Conservation (phyloP, 1,140 invertebrate genomes). For the Ectropis grisescens region DNA sequence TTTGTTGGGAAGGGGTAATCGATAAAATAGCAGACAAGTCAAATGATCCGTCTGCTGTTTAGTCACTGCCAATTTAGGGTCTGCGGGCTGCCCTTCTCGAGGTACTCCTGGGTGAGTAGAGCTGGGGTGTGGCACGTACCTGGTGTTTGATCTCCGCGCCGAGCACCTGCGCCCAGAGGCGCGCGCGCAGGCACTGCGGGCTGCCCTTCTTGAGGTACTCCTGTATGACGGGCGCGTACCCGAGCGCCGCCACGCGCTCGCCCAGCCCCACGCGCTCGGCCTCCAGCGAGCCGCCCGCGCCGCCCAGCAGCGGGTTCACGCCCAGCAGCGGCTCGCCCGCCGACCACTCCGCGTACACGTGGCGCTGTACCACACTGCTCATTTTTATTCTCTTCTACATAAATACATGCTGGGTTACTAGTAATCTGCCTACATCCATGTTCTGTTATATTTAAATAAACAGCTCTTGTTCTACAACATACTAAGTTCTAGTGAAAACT, state of each 20-base stretch:
- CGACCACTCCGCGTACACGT: slow-evolving; percentile 76
- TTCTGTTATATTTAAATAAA: no score
- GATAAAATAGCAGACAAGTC: no score
- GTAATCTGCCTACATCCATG: no score
- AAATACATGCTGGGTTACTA: no score
- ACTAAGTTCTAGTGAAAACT: no score
- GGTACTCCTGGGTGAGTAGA: slow-evolving; percentile 80
- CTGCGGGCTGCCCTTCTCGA: slow-evolving; percentile 89
- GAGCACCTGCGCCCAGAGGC: slow-evolving; percentile 86
- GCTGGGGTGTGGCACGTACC: slow-evolving; percentile 79
- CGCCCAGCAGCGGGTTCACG: slow-evolving; percentile 73
- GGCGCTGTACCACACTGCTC: slow-evolving; percentile 70
- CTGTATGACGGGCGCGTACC: slow-evolving; percentile 82
- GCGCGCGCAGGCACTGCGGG: slow-evolving; percentile 81
- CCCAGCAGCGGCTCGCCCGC: slow-evolving; percentile 78
- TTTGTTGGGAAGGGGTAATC: no score
- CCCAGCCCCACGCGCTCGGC: slow-evolving; percentile 76
- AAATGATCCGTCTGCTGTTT: no score
- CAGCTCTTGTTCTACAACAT: no score
- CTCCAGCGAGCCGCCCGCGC: slow-evolving; percentile 72
- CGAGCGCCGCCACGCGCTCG: slow-evolving; percentile 75
- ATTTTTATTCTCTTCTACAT: no score
- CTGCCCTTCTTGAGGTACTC: slow-evolving; percentile 91
- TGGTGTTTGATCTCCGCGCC: slow-evolving; percentile 79
- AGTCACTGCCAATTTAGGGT: no score